Percentiles rank a stretch among this genome's conserved stretches.
phyloP scores from a whole-genome alignment of 2,113 vertebrate species.

The human (Homo sapiens) region GRCh38 chr12:18805501-18806000 shows the following conservation, averaged over 20 bases:
- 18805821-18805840: neutral
- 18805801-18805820: fast-evolving
- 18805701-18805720: fast-evolving
- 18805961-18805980: neutral
- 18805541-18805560: conserved; percentile 38
- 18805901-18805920: neutral
- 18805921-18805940: neutral
- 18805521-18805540: conserved; percentile 48
- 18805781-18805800: neutral
- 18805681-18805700: neutral
- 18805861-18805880: neutral
- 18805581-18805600: conserved; percentile 54
- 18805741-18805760: neutral
- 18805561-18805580: conserved; percentile 30
- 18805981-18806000: conserved; percentile 4
- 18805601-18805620: neutral
- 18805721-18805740: neutral
- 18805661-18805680: neutral
- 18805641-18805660: neutral
- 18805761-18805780: fast-evolving
- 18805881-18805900: neutral
- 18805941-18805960: neutral
- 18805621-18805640: neutral
- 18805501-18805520: conserved; percentile 65
- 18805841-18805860: neutral